Percentiles rank a stretch among this genome's conserved stretches.
Evolutionary conservation across 2,888 invertebrate species (phyloP).

Genomic region (Mythimna vitellina): DNA sequence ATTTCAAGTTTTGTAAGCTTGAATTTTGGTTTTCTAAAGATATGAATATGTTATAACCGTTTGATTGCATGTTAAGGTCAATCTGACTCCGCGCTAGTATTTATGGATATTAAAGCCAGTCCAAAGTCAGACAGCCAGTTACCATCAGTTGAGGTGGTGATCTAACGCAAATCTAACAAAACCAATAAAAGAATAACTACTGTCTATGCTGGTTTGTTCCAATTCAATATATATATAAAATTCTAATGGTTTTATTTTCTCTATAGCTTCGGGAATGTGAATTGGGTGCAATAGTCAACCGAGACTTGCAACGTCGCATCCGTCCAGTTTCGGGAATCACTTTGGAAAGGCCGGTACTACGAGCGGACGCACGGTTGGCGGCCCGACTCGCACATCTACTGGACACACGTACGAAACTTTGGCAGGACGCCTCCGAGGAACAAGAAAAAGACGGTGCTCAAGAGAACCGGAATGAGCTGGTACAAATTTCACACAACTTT

Average conservation of each 20-base stretch:
- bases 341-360: slow-evolving; percentile 96
- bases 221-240: too few relatives aligned
- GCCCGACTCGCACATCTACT: slow-evolving; percentile 97
- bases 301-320: slow-evolving; percentile 98
- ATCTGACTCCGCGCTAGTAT: too few relatives aligned
- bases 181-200: too few relatives aligned
- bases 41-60: too few relatives aligned
- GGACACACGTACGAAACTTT: slow-evolving; percentile 95
- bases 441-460: slow-evolving; percentile 69
- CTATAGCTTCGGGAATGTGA: slow-evolving; percentile 96
- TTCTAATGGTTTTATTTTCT: background rate
- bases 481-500: slow-evolving; percentile 22
- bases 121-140: too few relatives aligned
- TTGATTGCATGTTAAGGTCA: too few relatives aligned
- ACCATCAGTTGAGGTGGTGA: too few relatives aligned
- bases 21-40: too few relatives aligned
- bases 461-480: slow-evolving; percentile 60
- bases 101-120: too few relatives aligned
- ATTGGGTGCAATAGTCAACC: slow-evolving; percentile 98
- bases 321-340: slow-evolving; percentile 97
- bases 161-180: too few relatives aligned
- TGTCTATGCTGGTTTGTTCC: background rate
- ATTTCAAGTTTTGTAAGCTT: too few relatives aligned
- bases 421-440: slow-evolving; percentile 84
- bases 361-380: slow-evolving; percentile 97